Percentiles rank a stretch among this genome's conserved stretches.
These are phyloP conservation scores for Micropterix aruncella DNA, from an alignment of 2,888 invertebrate genomes.

Conservation along the genomic window DNA sequence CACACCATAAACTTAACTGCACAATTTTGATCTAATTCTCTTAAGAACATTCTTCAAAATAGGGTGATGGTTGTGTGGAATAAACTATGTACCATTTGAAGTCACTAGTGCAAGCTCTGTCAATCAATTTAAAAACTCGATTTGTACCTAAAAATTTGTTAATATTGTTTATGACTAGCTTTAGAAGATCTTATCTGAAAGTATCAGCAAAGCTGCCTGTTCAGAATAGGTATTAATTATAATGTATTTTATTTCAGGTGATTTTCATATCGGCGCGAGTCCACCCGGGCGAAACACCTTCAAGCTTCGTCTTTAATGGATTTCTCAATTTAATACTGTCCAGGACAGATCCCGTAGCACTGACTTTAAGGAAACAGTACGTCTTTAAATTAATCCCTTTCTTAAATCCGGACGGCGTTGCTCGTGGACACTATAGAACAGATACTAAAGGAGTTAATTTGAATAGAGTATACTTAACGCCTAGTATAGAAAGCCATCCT, in stretches of 20 bases:
- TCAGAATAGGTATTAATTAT: no score
- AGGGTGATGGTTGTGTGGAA: no score
- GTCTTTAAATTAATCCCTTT: slow-evolving; percentile 87
- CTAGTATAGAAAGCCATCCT: slow-evolving; percentile 60
- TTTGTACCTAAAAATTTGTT: no score
- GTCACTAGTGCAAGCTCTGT: no score
- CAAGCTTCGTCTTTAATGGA: slow-evolving; percentile 82
- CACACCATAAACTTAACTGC: no score
- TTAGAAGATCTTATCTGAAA: no score
- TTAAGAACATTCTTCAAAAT: no score
- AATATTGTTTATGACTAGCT: no score
- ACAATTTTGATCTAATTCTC: no score
- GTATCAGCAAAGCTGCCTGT: no score
- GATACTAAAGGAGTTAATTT: slow-evolving; percentile 80
- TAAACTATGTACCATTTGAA: no score
- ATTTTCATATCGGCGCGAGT: slow-evolving; percentile 80
- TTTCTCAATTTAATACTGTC: slow-evolving; percentile 66
- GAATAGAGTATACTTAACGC: slow-evolving; percentile 75
- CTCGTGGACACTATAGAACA: slow-evolving; percentile 72
- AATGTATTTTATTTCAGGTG: slow-evolving; percentile 33
- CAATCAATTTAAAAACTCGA: no score
- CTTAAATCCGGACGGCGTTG: slow-evolving; percentile 85
- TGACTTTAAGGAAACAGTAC: slow-evolving; percentile 54
- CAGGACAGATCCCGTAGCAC: slow-evolving; percentile 61
- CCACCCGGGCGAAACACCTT: slow-evolving; percentile 87